These are phyloP conservation scores for Myrmophylax atrothorax DNA, from an alignment of 2,113 vertebrate genomes.

Conservation along the genomic window DNA sequence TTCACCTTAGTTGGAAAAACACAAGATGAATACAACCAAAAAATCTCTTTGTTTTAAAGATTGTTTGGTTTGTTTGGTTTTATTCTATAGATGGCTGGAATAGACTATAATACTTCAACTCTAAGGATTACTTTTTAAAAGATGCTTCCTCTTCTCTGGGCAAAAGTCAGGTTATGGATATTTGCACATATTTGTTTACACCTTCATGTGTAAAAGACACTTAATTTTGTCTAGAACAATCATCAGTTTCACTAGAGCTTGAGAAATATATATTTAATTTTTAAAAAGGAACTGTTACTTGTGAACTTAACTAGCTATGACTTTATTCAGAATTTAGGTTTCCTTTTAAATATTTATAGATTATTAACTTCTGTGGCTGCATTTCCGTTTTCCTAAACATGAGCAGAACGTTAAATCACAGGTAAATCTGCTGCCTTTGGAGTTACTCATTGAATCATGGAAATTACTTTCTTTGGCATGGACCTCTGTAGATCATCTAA, in stretches of 20 bases:
- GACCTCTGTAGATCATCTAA: not conserved
- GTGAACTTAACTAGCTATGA: not conserved
- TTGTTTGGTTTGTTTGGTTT: not conserved
- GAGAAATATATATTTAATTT: not conserved
- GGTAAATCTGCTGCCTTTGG: not conserved
- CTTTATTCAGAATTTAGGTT: not conserved
- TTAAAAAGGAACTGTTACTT: not conserved
- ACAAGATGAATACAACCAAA: accelerated
- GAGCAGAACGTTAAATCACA: not conserved
- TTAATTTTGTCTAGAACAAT: not conserved
- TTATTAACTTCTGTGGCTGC: not conserved
- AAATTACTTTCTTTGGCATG: not conserved
- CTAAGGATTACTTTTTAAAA: not conserved
- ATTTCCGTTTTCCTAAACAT: not conserved
- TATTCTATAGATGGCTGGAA: not conserved
- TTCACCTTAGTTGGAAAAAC: not conserved
- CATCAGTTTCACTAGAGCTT: not conserved
- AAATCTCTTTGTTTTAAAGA: not conserved
- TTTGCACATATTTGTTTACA: not conserved
- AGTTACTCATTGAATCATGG: not conserved
- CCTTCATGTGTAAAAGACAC: not conserved
- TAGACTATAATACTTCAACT: not conserved
- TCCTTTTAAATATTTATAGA: not conserved
- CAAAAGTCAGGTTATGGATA: not conserved
- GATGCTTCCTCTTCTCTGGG: not conserved